These are phyloP conservation scores for Anolis sagrei DNA, from an alignment of 2,113 vertebrate genomes.

Conservation along the genomic window DNA sequence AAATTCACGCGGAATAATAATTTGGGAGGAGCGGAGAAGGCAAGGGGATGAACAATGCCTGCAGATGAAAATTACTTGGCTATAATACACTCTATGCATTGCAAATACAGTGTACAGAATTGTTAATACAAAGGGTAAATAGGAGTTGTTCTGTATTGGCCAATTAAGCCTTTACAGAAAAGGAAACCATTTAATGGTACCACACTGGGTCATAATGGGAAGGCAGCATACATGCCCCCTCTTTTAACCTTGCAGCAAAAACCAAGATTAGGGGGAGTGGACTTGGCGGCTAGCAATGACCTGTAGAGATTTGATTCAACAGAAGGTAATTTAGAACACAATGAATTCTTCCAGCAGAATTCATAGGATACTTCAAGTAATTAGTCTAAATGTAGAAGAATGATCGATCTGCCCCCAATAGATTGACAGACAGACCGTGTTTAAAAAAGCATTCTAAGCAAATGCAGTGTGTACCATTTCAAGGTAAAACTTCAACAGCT, in stretches of 20 bases:
- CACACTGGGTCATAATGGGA: slow-evolving; percentile 59
- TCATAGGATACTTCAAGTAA: slow-evolving; percentile 20
- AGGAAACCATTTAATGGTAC: slow-evolving; percentile 63
- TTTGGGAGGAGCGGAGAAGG: slow-evolving; percentile 47
- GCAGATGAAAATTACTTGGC: slow-evolving; percentile 68
- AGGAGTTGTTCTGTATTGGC: slow-evolving; percentile 55
- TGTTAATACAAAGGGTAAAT: slow-evolving; percentile 50
- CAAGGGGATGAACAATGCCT: slow-evolving; percentile 58
- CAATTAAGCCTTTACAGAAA: slow-evolving; percentile 72
- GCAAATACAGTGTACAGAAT: slow-evolving; percentile 33
- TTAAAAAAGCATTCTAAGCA: not conserved
- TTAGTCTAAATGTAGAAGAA: slow-evolving; percentile 42
- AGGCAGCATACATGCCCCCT: slow-evolving; percentile 37
- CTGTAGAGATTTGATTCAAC: slow-evolving; percentile 38
- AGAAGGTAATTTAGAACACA: not conserved
- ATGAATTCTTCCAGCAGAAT: not conserved
- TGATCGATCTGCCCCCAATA: not conserved
- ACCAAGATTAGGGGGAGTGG: slow-evolving; percentile 38
- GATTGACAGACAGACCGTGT: not conserved
- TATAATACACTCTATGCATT: slow-evolving; percentile 65
- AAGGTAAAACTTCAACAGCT: not conserved
- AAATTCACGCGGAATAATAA: slow-evolving; percentile 72
- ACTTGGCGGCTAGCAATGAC: not conserved
- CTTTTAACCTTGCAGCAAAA: slow-evolving; percentile 43
- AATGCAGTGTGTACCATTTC: not conserved